Evolutionary conservation across 1,140 invertebrate species (phyloP), one percentile per base, ranked within the genome.

Genomic region (Drosophila suzukii): DNA sequence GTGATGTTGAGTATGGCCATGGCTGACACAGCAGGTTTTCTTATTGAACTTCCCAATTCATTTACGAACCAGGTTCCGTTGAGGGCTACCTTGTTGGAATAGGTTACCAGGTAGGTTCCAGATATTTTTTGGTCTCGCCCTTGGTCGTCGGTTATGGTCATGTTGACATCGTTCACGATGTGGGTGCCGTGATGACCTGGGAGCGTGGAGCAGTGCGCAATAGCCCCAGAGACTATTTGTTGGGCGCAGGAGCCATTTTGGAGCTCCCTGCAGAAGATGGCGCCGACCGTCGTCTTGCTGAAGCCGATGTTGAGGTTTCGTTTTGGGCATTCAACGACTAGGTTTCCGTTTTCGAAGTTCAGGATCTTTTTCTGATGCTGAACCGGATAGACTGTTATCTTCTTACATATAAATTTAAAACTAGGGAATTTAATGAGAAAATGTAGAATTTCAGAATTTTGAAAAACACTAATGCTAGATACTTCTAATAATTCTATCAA

Each of bases 381-480:
- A 6, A 41, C 34, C 4, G 58, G 38, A 4, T 32, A 61, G 8
- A 50, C 34, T 0, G 46, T 27, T 7, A 50, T 27, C 4, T 38
- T 60, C n/a, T 50, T 46, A 49, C 44, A 59, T 24, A 49, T 8
- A 13, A 49, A 0, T 20, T 47, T 49, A 36, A 12, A 17, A 6
- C 0, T 44, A 8, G 55, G 41, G 12, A 57, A 15, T 34, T 44
- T 57, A 44, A 59, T 49, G 4, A 59, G 32, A 13, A 49, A 59
- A 32, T 59, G 13, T 3, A 49, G 0, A 6, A 59, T 47, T 13
- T 59, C 43, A 0, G 5, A 44, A 47, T 59, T 49, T 59, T 41
- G 17, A n/a, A 56, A 56, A 43, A 43, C 53, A 8, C 24, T 39
- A 10, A 20, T 43, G 20, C 17, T 30, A 49, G 46, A 49, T 49